Conservation (phyloP, 2,888 invertebrate genomes). For the Eupithecia inturbata region DNA sequence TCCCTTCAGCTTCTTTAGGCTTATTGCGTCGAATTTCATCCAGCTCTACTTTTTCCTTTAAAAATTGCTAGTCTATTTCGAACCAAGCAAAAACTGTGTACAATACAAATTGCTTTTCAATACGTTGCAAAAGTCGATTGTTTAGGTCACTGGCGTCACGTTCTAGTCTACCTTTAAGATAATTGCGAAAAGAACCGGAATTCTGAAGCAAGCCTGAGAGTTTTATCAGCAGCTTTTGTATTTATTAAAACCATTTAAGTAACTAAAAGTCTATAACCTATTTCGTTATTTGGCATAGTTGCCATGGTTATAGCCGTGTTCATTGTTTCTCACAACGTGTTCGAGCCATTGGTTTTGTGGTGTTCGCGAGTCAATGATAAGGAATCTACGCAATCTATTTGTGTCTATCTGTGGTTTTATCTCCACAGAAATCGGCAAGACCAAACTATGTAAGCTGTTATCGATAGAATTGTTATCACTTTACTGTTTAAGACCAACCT, state of each 20-base stretch:
- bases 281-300: not conserved
- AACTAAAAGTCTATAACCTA: conserved; percentile 7
- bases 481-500: not conserved
- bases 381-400: conserved; percentile 4
- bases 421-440: conserved; percentile 3
- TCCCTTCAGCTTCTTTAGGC: not conserved
- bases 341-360: not conserved
- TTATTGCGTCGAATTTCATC: not conserved
- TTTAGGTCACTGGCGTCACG: conserved; percentile 46
- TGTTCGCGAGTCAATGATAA: conserved; percentile 6
- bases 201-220: conserved; percentile 13
- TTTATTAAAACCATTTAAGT: not conserved
- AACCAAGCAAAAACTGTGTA: conserved; percentile 46
- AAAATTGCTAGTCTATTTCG: conserved; percentile 19
- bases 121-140: conserved; percentile 49
- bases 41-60: conserved; percentile 8
- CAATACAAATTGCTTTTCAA: conserved; percentile 48
- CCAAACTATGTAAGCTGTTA: conserved; percentile 1
- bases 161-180: conserved; percentile 38
- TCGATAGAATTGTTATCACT: not conserved
- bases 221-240: conserved; percentile 15
- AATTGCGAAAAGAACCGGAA: conserved; percentile 27
- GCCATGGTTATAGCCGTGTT: not conserved
- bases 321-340: not conserved
- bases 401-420: not conserved